Conservation (phyloP, 2,888 invertebrate genomes). For the Metacarcinus magister region DNA sequence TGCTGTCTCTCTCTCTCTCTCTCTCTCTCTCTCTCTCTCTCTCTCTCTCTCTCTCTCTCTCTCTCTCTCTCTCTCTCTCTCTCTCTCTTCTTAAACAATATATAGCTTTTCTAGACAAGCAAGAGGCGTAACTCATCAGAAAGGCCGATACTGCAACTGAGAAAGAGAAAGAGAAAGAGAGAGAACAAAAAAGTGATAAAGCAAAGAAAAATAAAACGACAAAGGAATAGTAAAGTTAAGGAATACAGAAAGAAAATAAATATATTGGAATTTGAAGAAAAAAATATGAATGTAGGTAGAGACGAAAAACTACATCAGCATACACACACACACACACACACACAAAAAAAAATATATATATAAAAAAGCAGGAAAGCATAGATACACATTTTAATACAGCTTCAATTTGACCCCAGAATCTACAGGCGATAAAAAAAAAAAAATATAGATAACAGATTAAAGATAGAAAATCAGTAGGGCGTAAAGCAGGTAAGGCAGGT, state of each 20-base stretch:
- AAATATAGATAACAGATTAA: too few relatives aligned
- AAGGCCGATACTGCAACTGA: not conserved
- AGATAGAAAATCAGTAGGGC: too few relatives aligned
- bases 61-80: not conserved
- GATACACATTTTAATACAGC: too few relatives aligned
- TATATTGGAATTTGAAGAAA: too few relatives aligned
- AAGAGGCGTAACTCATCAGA: not conserved
- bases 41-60: not conserved
- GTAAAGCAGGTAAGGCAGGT: not conserved
- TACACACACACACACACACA: too few relatives aligned
- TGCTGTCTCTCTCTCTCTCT: not conserved
- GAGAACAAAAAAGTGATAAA: not conserved
- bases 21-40: not conserved
- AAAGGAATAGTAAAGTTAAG: not conserved
- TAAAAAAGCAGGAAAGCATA: too few relatives aligned
- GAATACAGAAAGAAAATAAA: not conserved
- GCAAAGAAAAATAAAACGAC: not conserved
- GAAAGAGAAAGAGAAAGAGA: conserved; percentile 5
- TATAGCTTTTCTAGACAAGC: not conserved
- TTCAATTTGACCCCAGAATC: too few relatives aligned
- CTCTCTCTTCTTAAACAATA: not conserved
- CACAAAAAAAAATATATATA: too few relatives aligned
- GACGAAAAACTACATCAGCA: too few relatives aligned
- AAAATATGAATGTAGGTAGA: too few relatives aligned
- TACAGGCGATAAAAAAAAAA: too few relatives aligned